Evolutionary conservation across 2,888 invertebrate species (phyloP).

Genomic region (Octodonta nipae): DNA sequence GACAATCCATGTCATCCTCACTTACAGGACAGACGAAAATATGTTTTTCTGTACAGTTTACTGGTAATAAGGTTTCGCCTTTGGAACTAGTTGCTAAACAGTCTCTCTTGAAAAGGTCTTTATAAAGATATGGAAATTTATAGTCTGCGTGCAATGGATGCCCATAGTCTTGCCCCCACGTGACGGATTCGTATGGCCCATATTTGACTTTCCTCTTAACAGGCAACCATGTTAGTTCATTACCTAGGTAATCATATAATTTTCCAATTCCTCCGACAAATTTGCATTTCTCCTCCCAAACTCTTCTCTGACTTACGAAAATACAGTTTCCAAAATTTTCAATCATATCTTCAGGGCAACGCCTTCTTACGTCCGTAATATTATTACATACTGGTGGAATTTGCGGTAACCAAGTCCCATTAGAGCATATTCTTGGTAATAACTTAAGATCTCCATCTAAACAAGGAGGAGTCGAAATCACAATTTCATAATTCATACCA

Average conservation of each 20-base stretch:
- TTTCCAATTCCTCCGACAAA: not conserved
- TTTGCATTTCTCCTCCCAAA: slow-evolving; percentile 5
- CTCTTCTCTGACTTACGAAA: too few species aligned
- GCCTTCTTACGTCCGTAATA: too few species aligned
- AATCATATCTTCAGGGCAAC: too few species aligned
- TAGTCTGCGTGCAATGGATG: too few species aligned
- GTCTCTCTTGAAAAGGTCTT: too few species aligned
- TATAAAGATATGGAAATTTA: too few species aligned
- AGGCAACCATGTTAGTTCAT: slow-evolving; percentile 21
- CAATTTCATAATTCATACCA: slow-evolving; percentile 10
- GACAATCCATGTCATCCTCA: slow-evolving; percentile 15
- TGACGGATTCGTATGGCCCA: slow-evolving; percentile 18
- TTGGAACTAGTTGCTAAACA: too few species aligned
- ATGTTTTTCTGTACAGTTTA: slow-evolving; percentile 9
- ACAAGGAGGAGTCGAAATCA: slow-evolving; percentile 28
- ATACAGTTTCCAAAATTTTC: too few species aligned
- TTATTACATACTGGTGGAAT: slow-evolving; percentile 17
- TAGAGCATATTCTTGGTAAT: slow-evolving; percentile 21
- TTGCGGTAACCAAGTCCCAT: slow-evolving; percentile 23
- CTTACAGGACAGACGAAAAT: slow-evolving; percentile 11
- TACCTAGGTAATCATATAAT: slow-evolving; percentile 1
- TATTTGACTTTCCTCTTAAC: slow-evolving; percentile 15
- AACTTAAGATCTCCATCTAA: slow-evolving; percentile 20
- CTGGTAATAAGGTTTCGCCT: too few species aligned
- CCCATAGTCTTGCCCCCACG: slow-evolving; percentile 18